Evolutionary conservation across 2,888 invertebrate genomes (phyloP).

Genomic region (Melieria picta): DNA sequence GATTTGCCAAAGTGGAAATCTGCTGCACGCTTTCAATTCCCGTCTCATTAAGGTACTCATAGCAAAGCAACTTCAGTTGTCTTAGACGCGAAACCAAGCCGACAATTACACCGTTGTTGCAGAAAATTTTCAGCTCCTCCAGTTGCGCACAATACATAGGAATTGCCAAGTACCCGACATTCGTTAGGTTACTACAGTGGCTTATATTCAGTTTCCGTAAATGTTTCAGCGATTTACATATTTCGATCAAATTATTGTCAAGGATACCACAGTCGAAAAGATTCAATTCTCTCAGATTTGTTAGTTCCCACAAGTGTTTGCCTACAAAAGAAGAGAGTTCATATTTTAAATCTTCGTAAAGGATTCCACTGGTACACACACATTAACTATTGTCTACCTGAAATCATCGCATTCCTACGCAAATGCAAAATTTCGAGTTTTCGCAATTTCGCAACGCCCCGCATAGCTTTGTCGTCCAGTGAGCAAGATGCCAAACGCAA

Average conservation of each 20-base stretch:
- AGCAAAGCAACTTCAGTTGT: conserved; percentile 19
- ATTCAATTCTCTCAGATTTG: conserved; percentile 15
- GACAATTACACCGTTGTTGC: conserved; percentile 2
- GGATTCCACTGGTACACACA: too few species aligned
- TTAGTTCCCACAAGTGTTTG: conserved; percentile 13
- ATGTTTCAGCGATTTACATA: conserved; percentile 18
- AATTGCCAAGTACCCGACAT: conserved; percentile 19
- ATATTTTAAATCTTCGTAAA: too few species aligned
- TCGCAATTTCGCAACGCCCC: conserved; percentile 16
- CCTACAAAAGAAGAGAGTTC: neutral
- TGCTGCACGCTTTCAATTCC: neutral
- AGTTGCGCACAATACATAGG: conserved; percentile 17
- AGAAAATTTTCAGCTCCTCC: conserved; percentile 22
- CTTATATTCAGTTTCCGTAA: conserved; percentile 19
- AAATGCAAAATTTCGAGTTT: conserved; percentile 17
- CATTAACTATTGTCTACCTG: too few species aligned
- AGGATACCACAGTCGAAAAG: conserved; percentile 22
- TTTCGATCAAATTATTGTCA: conserved; percentile 20
- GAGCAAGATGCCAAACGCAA: conserved; percentile 25
- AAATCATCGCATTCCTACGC: neutral
- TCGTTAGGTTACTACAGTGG: conserved; percentile 15
- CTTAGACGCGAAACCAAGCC: conserved; percentile 8
- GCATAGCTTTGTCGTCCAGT: conserved; percentile 27
- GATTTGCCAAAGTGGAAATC: conserved; percentile 13
- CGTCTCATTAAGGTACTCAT: conserved; percentile 18